phyloP scores from a whole-genome alignment of 2,888 invertebrate species.

The Nemoura dubitans region DNA sequence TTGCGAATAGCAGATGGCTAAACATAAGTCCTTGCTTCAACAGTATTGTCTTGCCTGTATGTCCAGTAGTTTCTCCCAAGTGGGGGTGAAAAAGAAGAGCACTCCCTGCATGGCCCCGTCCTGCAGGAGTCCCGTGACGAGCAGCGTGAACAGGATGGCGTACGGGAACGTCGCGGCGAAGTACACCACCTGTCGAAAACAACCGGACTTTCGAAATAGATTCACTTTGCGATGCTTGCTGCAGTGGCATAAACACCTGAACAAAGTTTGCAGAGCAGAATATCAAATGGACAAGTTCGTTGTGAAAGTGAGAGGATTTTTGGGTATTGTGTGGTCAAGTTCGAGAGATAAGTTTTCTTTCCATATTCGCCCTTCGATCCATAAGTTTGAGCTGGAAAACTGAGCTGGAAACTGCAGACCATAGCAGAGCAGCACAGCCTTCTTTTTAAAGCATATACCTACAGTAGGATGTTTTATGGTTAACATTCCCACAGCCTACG shows the following conservation, averaged over 20 bases:
- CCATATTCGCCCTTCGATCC: no score
- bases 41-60: conserved; percentile 65
- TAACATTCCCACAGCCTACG: no score
- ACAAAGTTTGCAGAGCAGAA: neutral
- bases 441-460: no score
- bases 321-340: no score
- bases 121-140: conserved; percentile 69
- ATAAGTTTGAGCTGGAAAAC: no score
- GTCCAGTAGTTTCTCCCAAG: conserved; percentile 72
- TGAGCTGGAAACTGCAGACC: no score
- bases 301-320: no score
- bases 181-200: conserved; percentile 46
- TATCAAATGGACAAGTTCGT: neutral
- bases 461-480: no score
- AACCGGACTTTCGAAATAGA: neutral
- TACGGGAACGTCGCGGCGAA: conserved; percentile 73
- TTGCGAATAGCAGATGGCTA: no score
- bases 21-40: no score
- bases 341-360: no score
- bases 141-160: conserved; percentile 71
- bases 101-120: conserved; percentile 78
- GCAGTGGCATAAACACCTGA: neutral
- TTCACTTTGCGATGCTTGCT: neutral
- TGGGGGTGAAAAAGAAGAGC: conserved; percentile 75
- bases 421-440: no score